Percentiles rank a stretch among this genome's conserved stretches.
Evolutionary conservation across 1,140 invertebrate genomes (phyloP).

Genomic region (Mamestra configurata): DNA sequence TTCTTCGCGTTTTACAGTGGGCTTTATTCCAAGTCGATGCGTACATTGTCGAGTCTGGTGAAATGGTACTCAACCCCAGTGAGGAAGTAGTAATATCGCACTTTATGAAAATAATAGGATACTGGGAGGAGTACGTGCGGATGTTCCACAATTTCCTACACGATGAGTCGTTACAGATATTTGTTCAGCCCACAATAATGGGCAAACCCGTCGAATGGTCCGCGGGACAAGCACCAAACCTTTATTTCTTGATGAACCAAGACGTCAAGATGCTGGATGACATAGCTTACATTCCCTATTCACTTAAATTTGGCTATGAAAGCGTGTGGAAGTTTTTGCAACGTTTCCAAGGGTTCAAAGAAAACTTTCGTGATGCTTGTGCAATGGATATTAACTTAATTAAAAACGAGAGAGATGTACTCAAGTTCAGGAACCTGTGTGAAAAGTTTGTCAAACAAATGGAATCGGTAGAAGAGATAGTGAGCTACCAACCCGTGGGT

Average conservation of each 20-base stretch:
- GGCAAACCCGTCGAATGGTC: slow-evolving; percentile 91
- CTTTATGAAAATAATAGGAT: slow-evolving; percentile 87
- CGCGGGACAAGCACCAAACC: slow-evolving; percentile 90
- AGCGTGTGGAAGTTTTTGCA: slow-evolving; percentile 90
- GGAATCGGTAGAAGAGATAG: slow-evolving; percentile 89
- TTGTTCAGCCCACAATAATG: slow-evolving; percentile 92
- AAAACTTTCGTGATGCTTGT: slow-evolving; percentile 92
- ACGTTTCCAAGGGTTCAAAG: slow-evolving; percentile 90
- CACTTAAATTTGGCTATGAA: slow-evolving; percentile 89
- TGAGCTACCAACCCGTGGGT: slow-evolving; percentile 89
- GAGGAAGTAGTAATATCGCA: slow-evolving; percentile 86
- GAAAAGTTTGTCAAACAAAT: slow-evolving; percentile 90
- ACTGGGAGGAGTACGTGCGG: slow-evolving; percentile 89
- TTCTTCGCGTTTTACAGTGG: slow-evolving; percentile 75
- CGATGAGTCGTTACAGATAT: slow-evolving; percentile 83
- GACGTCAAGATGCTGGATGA: slow-evolving; percentile 89
- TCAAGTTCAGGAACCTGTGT: slow-evolving; percentile 89
- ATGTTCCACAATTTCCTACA: slow-evolving; percentile 89
- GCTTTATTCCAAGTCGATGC: slow-evolving; percentile 89
- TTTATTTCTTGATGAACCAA: slow-evolving; percentile 90
- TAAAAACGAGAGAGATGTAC: slow-evolving; percentile 87
- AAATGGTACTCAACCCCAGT: slow-evolving; percentile 88
- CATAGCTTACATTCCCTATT: slow-evolving; percentile 86
- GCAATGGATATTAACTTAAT: slow-evolving; percentile 88
- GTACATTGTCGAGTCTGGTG: slow-evolving; percentile 80